Conservation (phyloP, 2,888 invertebrate species). For the Apodemia hepburni region DNA sequence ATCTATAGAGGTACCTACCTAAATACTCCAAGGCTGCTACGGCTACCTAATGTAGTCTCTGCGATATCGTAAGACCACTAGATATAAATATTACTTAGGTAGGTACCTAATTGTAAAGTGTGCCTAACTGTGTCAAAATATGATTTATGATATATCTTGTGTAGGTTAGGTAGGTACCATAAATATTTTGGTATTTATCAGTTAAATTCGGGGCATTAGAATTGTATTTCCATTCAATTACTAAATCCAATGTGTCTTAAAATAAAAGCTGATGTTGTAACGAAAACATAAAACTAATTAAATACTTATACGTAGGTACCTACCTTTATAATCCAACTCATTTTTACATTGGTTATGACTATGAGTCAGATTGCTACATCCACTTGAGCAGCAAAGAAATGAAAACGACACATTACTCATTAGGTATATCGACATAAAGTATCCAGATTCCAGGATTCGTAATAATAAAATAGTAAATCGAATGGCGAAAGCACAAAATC, state of each 20-base stretch:
- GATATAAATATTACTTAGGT: too few species aligned
- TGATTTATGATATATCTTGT: too few species aligned
- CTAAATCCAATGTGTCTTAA: not conserved
- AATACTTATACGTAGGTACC: not conserved
- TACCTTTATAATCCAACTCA: not conserved
- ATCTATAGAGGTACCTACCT: too few species aligned
- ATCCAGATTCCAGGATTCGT: not conserved
- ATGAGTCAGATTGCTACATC: not conserved
- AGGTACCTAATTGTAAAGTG: too few species aligned
- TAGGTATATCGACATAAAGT: not conserved
- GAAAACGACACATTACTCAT: not conserved
- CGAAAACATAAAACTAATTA: not conserved
- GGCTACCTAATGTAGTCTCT: too few species aligned
- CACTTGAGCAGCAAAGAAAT: constrained; percentile 10
- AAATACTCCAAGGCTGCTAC: too few species aligned
- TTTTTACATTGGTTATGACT: not conserved
- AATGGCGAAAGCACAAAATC: not conserved
- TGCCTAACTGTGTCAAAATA: too few species aligned
- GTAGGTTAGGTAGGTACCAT: too few species aligned
- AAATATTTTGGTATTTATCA: too few species aligned
- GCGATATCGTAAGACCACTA: too few species aligned
- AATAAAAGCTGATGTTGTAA: not conserved
- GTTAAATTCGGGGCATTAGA: too few species aligned
- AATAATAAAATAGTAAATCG: not conserved
- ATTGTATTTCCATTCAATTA: too few species aligned